Percentiles rank a stretch among this genome's conserved stretches.
Evolutionary conservation across 2,113 vertebrate genomes (phyloP).

Genomic region (Pangasianodon gigas): DNA sequence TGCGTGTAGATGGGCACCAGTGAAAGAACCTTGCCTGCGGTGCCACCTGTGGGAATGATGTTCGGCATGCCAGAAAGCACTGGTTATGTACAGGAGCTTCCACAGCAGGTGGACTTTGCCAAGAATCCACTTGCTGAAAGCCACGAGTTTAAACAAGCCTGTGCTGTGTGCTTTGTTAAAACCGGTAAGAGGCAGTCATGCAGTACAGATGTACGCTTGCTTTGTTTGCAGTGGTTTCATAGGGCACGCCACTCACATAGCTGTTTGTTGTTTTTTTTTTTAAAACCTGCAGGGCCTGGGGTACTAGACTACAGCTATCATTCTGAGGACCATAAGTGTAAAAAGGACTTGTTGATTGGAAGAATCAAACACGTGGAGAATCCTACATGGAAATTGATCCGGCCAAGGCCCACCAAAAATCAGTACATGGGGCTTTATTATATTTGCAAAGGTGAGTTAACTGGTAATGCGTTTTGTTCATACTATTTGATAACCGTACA

Average conservation of each 20-base stretch:
- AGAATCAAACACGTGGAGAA: conserved; percentile 83
- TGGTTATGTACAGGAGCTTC: conserved; percentile 46
- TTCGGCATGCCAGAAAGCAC: conserved; percentile 67
- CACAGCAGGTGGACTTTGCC: conserved; percentile 62
- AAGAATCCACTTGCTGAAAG: conserved; percentile 89
- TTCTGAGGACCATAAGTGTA: conserved; percentile 91
- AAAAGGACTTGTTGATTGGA: conserved; percentile 93
- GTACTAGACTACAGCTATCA: conserved; percentile 84
- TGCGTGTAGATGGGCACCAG: conserved; percentile 79
- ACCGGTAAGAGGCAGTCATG: conserved; percentile 77
- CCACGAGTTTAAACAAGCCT: conserved; percentile 93
- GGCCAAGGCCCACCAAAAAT: conserved; percentile 92
- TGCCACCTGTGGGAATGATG: conserved; percentile 78
- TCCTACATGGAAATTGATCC: conserved; percentile 91
- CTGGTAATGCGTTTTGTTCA: no score
- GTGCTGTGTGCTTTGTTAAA: conserved; percentile 85
- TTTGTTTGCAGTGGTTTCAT: conserved; percentile 12
- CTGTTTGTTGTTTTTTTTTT: background rate
- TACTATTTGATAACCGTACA: background rate
- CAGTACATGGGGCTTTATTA: conserved; percentile 97
- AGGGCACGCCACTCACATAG: background rate
- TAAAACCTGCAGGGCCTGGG: conserved; percentile 79
- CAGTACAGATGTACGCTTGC: background rate
- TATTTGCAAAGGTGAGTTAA: conserved; percentile 93
- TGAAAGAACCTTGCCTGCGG: conserved; percentile 67